Percentiles rank a stretch among this genome's conserved stretches.
Conservation (phyloP, 2,888 invertebrate species). For the Eupithecia subumbrata region DNA sequence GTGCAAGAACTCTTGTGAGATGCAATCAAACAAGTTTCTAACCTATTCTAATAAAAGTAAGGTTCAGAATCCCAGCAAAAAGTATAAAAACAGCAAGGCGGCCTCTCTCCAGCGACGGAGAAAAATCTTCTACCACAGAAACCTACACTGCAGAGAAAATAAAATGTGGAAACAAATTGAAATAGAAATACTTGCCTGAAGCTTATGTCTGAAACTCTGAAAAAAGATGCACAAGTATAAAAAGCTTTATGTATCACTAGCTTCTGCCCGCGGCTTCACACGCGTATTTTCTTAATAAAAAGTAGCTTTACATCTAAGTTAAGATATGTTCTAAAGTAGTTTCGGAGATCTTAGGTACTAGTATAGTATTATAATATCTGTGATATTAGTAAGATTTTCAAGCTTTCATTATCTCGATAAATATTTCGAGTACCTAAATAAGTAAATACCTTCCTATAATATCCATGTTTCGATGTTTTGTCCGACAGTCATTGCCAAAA, state of each 20-base stretch:
- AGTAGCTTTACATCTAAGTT: too few species aligned
- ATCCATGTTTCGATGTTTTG: not conserved
- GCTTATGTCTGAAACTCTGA: not conserved
- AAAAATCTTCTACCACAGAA: not conserved
- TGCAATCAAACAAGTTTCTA: not conserved
- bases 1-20: not conserved
- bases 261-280: too few species aligned
- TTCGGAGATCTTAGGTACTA: too few species aligned
- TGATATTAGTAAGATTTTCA: too few species aligned
- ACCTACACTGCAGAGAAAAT: not conserved
- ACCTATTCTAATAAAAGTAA: not conserved
- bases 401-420: too few species aligned
- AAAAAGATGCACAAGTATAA: too few species aligned
- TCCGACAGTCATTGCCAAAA: not conserved
- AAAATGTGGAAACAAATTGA: not conserved
- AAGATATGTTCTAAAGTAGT: too few species aligned
- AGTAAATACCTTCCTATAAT: not conserved
- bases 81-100: not conserved
- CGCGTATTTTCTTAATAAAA: too few species aligned
- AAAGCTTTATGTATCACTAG: too few species aligned
- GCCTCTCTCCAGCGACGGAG: not conserved
- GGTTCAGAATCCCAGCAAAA: not conserved
- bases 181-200: not conserved
- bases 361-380: too few species aligned
- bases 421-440: not conserved